phyloP scores from a whole-genome alignment of 2,113 vertebrate genomes.

The Peromyscus maniculatus region DNA sequence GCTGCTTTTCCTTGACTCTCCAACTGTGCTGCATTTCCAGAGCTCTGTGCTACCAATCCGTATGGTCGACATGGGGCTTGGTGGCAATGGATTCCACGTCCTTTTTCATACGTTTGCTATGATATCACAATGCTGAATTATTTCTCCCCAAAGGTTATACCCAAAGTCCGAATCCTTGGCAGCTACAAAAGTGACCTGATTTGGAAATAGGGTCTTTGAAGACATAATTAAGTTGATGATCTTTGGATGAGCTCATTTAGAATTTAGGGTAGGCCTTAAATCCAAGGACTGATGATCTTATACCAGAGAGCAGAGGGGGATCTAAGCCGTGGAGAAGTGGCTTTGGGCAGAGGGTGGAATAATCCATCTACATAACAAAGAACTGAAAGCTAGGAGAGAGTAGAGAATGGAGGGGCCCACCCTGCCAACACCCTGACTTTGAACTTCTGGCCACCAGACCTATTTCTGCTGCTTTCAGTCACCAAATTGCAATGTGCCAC shows the following conservation, averaged over 20 bases:
- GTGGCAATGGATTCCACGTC: neutral
- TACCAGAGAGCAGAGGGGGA: neutral
- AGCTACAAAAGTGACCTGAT: neutral
- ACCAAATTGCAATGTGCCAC: neutral
- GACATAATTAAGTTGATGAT: neutral
- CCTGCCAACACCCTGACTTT: neutral
- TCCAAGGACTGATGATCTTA: neutral
- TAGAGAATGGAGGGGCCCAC: neutral
- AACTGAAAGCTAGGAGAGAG: neutral
- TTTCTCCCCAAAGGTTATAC: neutral
- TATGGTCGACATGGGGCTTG: neutral
- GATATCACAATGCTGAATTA: neutral
- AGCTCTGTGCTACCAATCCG: neutral
- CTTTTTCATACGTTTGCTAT: neutral
- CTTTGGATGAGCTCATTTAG: neutral
- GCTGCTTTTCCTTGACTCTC: neutral
- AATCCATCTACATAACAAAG: neutral
- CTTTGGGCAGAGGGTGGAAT: neutral
- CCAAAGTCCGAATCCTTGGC: neutral
- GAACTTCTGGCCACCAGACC: neutral
- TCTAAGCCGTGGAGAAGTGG: neutral
- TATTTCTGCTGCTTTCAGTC: neutral
- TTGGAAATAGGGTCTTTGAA: neutral
- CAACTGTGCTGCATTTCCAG: neutral
- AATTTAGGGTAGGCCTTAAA: neutral